Conservation (phyloP, 2,888 invertebrate genomes). For the Strigamia crassipes region DNA sequence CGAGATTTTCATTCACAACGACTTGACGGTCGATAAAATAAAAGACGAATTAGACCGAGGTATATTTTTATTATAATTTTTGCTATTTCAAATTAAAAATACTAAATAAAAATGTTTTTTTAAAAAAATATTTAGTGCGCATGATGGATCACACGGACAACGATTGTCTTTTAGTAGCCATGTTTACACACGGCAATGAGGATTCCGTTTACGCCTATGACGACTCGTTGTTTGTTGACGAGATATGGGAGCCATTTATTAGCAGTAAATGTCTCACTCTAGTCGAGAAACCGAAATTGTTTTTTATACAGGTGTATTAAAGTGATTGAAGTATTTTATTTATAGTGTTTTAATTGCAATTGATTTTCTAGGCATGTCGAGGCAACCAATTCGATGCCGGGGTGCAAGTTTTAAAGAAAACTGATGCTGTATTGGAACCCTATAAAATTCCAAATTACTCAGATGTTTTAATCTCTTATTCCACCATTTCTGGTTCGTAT, state of each 20-base stretch:
- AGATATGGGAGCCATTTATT: conserved; percentile 67
- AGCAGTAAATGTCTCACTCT: conserved; percentile 76
- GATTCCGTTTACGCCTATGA: conserved; percentile 86
- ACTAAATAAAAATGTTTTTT: not conserved
- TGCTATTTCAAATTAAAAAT: too few relatives aligned
- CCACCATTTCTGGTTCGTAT: not conserved
- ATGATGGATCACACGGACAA: conserved; percentile 76
- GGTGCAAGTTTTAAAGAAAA: not conserved
- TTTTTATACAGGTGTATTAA: conserved; percentile 68
- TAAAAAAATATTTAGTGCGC: conserved; percentile 65
- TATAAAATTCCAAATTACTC: conserved; percentile 31
- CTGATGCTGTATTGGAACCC: not conserved
- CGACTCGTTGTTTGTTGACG: conserved; percentile 79
- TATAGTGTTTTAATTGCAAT: not conserved
- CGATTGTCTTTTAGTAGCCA: conserved; percentile 82
- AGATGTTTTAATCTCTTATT: conserved; percentile 17
- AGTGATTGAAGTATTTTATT: not conserved
- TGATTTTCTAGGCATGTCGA: conserved; percentile 41
- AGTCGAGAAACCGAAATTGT: conserved; percentile 82
- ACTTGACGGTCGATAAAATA: not conserved
- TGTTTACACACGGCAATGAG: conserved; percentile 88
- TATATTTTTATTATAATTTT: not conserved
- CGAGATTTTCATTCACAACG: not conserved
- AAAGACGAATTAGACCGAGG: not conserved
- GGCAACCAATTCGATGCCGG: conserved; percentile 18